Base-by-base conservation (phyloP, 2,888 invertebrate genomes). In the Synergus laeviventris region DNA sequence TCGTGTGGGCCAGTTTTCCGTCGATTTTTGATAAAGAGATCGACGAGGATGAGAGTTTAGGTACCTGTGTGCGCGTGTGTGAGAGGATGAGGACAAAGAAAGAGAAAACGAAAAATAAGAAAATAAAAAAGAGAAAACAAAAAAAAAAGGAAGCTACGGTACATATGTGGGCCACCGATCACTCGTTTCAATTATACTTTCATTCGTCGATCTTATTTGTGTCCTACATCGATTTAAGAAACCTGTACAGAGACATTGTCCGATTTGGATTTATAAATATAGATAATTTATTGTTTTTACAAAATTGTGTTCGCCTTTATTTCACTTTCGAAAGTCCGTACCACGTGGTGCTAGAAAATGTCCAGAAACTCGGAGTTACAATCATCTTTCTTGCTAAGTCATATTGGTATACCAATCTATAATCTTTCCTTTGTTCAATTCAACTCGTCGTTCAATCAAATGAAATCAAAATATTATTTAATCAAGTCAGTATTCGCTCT, bases 201-300 rank as follows among this genome's bases (percentile, higher is more conserved):
- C 80, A 84, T 79, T 77, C 76, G 78, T 78, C 77, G 74, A 75
- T 73, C 56, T 73, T 45, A 77, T 76, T 78, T 81, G 61, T 62
- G 75, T 77, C 56, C 36, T 54, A 73, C 74, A 78, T 74, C 73
- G 42, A 78, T 73, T 80, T 81, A 81, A 79, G 81, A 84, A 83
- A 84, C 86, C 81, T 91, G 90, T 91, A 90, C 88, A 89, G 90
- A 89, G 87, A 88, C 86, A 86, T 85, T 89, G 86, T 89, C 85
- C 86, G 80, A 83, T 86, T 85, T 86, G 86, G 84, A 89, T 86
- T 85, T 81, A 87, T 85, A 88, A 89, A 90, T 90, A 90, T 88
- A 90, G 84, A 89, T 88, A 87, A 89, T 86, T 89, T 86, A 86
- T 90, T 88, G 86, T 88, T 90, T 89, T 87, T 86, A 87, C 84